Evolutionary conservation across 2,888 invertebrate genomes (phyloP).

Genomic region (Exephanes ischioxanthus): DNA sequence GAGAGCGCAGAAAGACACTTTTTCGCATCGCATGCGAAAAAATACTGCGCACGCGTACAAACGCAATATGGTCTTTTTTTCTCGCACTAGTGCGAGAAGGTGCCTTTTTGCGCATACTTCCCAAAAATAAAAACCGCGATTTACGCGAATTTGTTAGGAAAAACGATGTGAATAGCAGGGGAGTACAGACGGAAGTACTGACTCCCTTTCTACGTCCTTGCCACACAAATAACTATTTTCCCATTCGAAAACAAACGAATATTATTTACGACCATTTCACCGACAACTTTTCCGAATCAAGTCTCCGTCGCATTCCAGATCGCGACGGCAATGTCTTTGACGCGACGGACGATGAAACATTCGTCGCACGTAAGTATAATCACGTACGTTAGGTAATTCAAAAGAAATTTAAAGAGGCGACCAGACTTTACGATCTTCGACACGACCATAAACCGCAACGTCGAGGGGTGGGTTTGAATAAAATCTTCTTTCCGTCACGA

Average conservation of each 20-base stretch:
- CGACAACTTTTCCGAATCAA: constrained; percentile 14
- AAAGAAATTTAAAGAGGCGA: constrained; percentile 62
- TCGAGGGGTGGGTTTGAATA: constrained; percentile 66
- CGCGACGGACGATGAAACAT: constrained; percentile 27
- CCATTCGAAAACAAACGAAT: not conserved
- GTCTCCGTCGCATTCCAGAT: not conserved
- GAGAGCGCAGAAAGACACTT: no score
- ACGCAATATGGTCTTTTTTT: no score
- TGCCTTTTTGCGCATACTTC: no score
- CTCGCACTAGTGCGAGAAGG: no score
- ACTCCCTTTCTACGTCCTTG: no score
- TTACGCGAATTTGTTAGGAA: no score
- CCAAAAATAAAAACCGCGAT: no score
- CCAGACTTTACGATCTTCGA: constrained; percentile 64
- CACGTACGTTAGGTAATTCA: constrained; percentile 62
- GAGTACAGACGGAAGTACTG: no score
- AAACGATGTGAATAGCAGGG: no score
- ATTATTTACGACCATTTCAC: constrained; percentile 20
- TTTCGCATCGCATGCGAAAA: no score
- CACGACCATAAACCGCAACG: constrained; percentile 67
- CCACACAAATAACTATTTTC: not conserved
- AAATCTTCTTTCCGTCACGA: constrained; percentile 53
- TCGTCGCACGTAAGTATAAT: constrained; percentile 5
- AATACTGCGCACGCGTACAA: no score
- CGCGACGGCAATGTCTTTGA: not conserved